Base-by-base conservation (phyloP, 2,888 invertebrate species). In the Coremacera marginata region DNA sequence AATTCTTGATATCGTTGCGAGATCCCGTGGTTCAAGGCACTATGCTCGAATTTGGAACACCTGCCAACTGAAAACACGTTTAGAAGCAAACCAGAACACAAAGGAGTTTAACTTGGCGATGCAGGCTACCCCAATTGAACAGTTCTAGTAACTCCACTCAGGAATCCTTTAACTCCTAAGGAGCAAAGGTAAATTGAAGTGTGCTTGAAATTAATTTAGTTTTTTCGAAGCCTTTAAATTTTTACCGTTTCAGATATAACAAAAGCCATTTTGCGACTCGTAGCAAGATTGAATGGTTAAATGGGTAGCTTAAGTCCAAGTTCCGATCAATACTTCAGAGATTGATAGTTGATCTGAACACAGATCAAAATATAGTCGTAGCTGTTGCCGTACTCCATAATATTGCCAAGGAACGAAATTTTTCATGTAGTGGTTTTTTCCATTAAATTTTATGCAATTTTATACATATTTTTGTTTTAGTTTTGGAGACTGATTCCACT, bases 1-100 rank as follows among this genome's bases (percentile, higher is more conserved):
- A 60, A 79, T 77, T 57, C 14, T 60, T 9, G 77, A 77, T 27
- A 79, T 78, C 34, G 78, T 78, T 14, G 78, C 77, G 25, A 74
- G 78, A 37, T 78, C 77, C 49, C 77, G 77, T 55, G 77, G 77
- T 8, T 77, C 73, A 68, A 70, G 44, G 9, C 76, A 79, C 27
- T 76, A 79, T 27, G 73, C 72, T 5, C 44, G 65, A 72, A 77
- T 77, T 70, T 75, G 70, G 68, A 60, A 57, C 19, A 57, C 57
- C 73, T 77, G 67, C 37, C 49, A 31, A 60, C 65, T 77, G 63
- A 77, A 75, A 67, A 52, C 27, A 7, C 72, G 27, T 19, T 34
- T 79, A 57, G 75, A 77, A 63, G 5, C 31, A 22, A 77, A 16
- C 14, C 74, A 73, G 65, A 51, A 63, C 77, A 79, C 52, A 79